phyloP scores from a whole-genome alignment of 2,888 invertebrate species.

The Pseudeuparius sepicola region DNA sequence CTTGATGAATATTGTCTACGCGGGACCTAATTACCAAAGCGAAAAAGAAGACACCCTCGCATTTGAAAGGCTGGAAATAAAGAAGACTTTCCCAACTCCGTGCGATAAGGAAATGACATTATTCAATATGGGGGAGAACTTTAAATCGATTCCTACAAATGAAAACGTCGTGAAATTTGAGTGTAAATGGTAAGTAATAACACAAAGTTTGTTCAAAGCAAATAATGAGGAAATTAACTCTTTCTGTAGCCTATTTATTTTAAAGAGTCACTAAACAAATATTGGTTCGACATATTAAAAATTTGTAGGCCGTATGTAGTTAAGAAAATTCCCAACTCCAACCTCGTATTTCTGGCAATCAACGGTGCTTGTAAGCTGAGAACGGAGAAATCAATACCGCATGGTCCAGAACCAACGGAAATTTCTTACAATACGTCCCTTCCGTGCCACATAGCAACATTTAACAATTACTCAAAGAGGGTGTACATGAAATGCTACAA shows the following conservation, averaged over 20 bases:
- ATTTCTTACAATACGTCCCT: slow-evolving; percentile 31
- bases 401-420: slow-evolving; percentile 32
- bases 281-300: too few species aligned
- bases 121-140: slow-evolving; percentile 30
- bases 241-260: too few species aligned
- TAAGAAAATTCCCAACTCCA: slow-evolving; percentile 64
- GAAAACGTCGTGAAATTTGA: slow-evolving; percentile 31
- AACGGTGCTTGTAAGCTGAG: slow-evolving; percentile 47
- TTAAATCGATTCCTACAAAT: slow-evolving; percentile 21
- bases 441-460: slow-evolving; percentile 36
- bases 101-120: slow-evolving; percentile 62
- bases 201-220: slow-evolving; percentile 3
- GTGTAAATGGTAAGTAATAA: slow-evolving; percentile 49
- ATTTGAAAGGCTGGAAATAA: slow-evolving; percentile 58
- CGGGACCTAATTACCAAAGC: too few species aligned
- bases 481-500: slow-evolving; percentile 35
- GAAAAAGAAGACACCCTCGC: slow-evolving; percentile 35
- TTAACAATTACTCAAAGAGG: slow-evolving; percentile 35
- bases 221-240: neutral
- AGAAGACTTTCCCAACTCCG: slow-evolving; percentile 71
- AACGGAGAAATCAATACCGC: slow-evolving; percentile 26
- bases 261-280: too few species aligned
- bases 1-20: slow-evolving; percentile 1
- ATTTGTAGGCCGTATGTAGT: slow-evolving; percentile 57
- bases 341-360: slow-evolving; percentile 68